Evolutionary conservation across 2,888 invertebrate genomes (phyloP).

Genomic region (Apamea anceps): DNA sequence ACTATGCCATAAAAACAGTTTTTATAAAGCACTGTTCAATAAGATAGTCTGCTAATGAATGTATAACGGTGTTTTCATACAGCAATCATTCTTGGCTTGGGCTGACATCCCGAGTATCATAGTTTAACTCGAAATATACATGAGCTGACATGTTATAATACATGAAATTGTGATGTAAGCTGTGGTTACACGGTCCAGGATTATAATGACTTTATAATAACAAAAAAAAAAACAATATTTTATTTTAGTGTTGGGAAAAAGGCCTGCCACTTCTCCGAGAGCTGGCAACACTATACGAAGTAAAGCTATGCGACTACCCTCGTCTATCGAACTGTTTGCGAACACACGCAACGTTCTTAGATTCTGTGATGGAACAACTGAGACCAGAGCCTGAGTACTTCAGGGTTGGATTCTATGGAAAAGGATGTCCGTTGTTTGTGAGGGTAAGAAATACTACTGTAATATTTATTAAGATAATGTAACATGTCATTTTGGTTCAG

Average conservation of each 20-base stretch:
- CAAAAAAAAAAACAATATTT: background rate
- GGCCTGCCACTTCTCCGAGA: conserved; percentile 98
- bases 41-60: too few relatives aligned
- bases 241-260: conserved; percentile 96
- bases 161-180: too few relatives aligned
- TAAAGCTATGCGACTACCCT: conserved; percentile 95
- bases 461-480: background rate
- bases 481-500: background rate
- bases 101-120: too few relatives aligned
- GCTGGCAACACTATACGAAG: conserved; percentile 96
- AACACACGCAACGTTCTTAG: conserved; percentile 96
- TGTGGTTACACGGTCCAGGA: too few relatives aligned
- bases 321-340: conserved; percentile 96
- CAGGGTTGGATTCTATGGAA: conserved; percentile 98
- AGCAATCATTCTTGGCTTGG: too few relatives aligned
- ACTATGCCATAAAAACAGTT: too few relatives aligned
- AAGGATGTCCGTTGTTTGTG: conserved; percentile 98
- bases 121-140: too few relatives aligned
- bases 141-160: too few relatives aligned
- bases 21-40: too few relatives aligned
- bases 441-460: conserved; percentile 91
- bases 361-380: conserved; percentile 96
- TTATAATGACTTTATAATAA: too few relatives aligned
- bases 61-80: too few relatives aligned
- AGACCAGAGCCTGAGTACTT: conserved; percentile 98